Base-by-base conservation (phyloP, 1,140 invertebrate genomes). In the Pseudomyrmex concolor region DNA sequence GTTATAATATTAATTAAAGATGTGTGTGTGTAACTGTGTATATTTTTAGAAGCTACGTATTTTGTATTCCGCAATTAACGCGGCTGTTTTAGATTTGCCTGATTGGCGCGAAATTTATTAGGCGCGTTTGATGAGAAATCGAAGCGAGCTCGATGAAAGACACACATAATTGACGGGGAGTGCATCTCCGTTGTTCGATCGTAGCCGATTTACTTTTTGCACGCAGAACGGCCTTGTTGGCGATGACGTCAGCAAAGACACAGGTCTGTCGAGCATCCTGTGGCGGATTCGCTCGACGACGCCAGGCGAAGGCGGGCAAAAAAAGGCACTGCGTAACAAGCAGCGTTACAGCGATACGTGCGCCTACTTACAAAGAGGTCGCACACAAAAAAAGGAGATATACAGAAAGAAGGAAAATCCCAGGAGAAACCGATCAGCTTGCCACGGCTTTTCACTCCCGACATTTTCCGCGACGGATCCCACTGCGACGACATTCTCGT, bases 311-410 rank as follows among this genome's bases (percentile, higher is more conserved):
- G 68, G 81, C 50, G 68, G 64, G 67, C 73, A 74, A 70, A 90
- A 34, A 90, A 89, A 90, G 89, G 85, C 80, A 76, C 90, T 84
- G 88, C 87, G 84, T 85, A 91, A 91, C 88, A 89, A 81, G 85
- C 87, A 86, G 83, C 87, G 89, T 89, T 91, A 90, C 84, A 86
- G 80, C 86, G 85, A 86, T 89, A 89, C 89, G 86, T 89, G 87
- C 86, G 88, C 84, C 84, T 84, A 86, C 83, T 87, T 84, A 86
- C 83, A 83, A 86, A 68, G 88, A 92, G 87, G 77, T 86, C 83
- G 84, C 68, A 57, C 4, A 84, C 86, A 89, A 91, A 88, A 70
- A 55, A 59, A 48, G n/a, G 48, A n/a, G 1, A 51, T 60, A 22
- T 48, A 19, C 60, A 62, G 83, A 62, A 85, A 87, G 83, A 87